Conservation (phyloP, 2,888 invertebrate genomes). For the Spisula solida region DNA sequence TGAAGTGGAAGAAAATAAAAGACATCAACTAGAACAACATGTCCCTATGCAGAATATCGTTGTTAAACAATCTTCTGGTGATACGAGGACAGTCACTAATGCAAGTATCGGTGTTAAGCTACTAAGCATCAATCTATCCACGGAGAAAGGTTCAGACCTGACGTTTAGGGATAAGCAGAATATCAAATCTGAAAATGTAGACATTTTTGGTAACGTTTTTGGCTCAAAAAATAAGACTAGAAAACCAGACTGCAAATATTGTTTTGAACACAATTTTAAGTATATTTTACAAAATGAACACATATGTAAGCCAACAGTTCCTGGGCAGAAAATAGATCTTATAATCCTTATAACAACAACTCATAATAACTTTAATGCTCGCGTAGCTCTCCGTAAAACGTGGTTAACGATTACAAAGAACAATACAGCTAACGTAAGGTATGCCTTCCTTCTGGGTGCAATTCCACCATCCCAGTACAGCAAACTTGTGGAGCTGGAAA, state of each 20-base stretch:
- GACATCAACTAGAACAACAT: neutral
- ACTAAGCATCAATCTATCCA: neutral
- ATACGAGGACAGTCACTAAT: neutral
- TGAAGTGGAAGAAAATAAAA: neutral
- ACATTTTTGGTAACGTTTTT: conserved; percentile 13
- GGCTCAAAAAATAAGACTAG: conserved; percentile 14
- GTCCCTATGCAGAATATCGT: neutral
- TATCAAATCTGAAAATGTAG: neutral
- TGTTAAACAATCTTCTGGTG: neutral
- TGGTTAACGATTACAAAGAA: conserved; percentile 66
- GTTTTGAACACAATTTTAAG: conserved; percentile 70
- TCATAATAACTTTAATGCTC: conserved; percentile 50
- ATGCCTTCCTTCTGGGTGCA: conserved; percentile 68
- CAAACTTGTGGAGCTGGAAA: conserved; percentile 22
- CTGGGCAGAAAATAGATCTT: conserved; percentile 50
- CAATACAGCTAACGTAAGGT: conserved; percentile 65
- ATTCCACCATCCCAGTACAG: conserved; percentile 33
- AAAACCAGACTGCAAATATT: conserved; percentile 55
- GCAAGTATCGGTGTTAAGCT: neutral
- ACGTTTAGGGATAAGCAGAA: neutral
- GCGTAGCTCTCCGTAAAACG: conserved; percentile 67
- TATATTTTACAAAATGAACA: conserved; percentile 67
- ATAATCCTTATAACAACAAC: conserved; percentile 64
- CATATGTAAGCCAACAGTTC: conserved; percentile 51
- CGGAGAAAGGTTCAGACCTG: neutral